Evolutionary conservation across 2,113 vertebrate species (phyloP).

Genomic region (Bujurquina vittata): DNA sequence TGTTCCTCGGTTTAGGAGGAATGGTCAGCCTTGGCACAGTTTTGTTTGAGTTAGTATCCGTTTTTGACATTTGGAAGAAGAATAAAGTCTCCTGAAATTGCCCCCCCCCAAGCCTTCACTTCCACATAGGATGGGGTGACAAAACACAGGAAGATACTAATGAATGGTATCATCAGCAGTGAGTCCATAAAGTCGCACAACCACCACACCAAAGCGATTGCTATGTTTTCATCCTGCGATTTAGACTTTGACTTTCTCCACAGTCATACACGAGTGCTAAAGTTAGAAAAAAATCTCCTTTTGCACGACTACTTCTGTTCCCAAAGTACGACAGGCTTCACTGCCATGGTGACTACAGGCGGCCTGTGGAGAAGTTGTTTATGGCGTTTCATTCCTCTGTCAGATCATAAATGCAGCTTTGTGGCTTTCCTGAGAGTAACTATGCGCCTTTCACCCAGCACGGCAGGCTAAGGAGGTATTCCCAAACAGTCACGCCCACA

Average conservation of each 20-base stretch:
- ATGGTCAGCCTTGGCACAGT: constrained; percentile 39
- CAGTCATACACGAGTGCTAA: background rate
- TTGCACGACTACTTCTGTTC: background rate
- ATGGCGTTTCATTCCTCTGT: constrained; percentile 66
- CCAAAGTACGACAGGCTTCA: background rate
- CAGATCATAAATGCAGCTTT: constrained; percentile 75
- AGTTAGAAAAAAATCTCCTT: background rate
- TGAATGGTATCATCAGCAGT: constrained; percentile 17
- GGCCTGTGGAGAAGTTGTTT: constrained; percentile 61
- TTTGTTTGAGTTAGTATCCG: constrained; percentile 40
- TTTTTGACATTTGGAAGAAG: constrained; percentile 35
- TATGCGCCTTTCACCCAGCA: constrained; percentile 53
- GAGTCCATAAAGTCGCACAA: background rate
- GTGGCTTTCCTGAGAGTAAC: constrained; percentile 69
- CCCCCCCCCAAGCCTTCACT: background rate
- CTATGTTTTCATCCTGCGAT: constrained; percentile 14
- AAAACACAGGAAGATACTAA: constrained; percentile 28
- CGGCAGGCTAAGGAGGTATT: constrained; percentile 47
- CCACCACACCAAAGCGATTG: constrained; percentile 17
- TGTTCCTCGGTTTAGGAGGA: constrained; percentile 39
- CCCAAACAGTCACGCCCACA: constrained; percentile 42
- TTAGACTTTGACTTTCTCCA: background rate
- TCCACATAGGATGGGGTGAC: constrained; percentile 11
- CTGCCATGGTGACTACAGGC: constrained; percentile 47
- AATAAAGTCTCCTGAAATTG: constrained; percentile 35